Conservation (phyloP, 2,113 vertebrate species). For the Emydura subglobosa region DNA sequence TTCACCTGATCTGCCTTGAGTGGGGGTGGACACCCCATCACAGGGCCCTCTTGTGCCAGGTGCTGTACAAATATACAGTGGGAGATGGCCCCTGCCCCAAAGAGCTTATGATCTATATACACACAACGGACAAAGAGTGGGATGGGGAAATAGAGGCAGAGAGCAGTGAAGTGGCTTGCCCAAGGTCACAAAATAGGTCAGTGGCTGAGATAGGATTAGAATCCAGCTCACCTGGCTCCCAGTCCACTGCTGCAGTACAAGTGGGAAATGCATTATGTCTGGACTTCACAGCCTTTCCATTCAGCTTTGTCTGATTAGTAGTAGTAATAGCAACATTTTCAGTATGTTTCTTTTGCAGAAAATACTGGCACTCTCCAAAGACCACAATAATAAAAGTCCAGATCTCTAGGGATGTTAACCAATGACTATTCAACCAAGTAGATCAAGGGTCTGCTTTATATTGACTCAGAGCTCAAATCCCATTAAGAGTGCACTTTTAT, state of each 20-base stretch:
- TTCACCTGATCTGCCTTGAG: background rate
- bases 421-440: background rate
- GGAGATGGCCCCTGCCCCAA: too few species aligned
- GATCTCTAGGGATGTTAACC: background rate
- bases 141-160: fast-evolving
- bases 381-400: background rate
- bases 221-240: background rate
- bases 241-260: background rate
- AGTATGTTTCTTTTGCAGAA: background rate
- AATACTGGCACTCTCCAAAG: background rate
- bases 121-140: background rate
- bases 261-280: background rate
- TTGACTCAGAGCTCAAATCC: background rate
- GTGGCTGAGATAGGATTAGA: background rate
- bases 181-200: fast-evolving
- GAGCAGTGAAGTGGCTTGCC: background rate
- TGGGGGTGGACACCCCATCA: background rate
- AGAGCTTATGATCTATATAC: background rate
- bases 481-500: background rate
- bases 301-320: background rate
- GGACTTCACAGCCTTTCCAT: background rate
- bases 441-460: background rate
- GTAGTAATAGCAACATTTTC: background rate
- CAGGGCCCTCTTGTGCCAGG: background rate
- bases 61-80: background rate